These are phyloP conservation scores for Paramuricea clavata DNA, from an alignment of 92 coral and sea anemone species.

Conservation along the genomic window DNA sequence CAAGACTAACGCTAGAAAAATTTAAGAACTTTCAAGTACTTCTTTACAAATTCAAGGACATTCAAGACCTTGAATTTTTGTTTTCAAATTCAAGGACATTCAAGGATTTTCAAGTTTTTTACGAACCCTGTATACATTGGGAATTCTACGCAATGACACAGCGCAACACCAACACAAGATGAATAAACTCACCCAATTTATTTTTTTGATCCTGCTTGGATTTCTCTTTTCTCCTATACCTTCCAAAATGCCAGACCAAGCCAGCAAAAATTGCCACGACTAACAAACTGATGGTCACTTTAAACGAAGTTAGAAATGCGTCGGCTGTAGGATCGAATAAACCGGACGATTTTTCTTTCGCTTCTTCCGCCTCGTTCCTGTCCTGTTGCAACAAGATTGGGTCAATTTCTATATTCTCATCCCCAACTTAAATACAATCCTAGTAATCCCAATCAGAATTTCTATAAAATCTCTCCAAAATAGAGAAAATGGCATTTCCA, in stretches of 20 bases:
- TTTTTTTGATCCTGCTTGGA: neutral
- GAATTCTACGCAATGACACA: neutral
- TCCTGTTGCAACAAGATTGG: constrained; percentile 43
- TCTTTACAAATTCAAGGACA: no score
- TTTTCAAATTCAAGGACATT: no score
- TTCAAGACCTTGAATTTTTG: no score
- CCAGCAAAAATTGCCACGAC: neutral
- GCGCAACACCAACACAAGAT: neutral
- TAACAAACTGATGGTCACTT: constrained; percentile 29
- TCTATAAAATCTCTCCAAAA: no score
- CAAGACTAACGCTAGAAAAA: no score
- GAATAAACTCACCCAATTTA: neutral
- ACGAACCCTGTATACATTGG: no score
- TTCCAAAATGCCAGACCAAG: constrained; percentile 19
- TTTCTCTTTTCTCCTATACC: constrained; percentile 22
- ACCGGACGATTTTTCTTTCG: constrained; percentile 74
- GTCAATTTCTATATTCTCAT: neutral
- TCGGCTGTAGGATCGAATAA: constrained; percentile 58
- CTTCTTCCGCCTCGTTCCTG: constrained; percentile 57
- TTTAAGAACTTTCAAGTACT: no score
- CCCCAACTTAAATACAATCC: neutral
- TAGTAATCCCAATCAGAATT: no score
- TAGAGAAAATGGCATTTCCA: no score
- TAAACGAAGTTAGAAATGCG: constrained; percentile 11
- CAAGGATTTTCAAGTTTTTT: no score